phyloP scores from a whole-genome alignment of 2,113 vertebrate species.

The Dicerorhinus sumatrensis region DNA sequence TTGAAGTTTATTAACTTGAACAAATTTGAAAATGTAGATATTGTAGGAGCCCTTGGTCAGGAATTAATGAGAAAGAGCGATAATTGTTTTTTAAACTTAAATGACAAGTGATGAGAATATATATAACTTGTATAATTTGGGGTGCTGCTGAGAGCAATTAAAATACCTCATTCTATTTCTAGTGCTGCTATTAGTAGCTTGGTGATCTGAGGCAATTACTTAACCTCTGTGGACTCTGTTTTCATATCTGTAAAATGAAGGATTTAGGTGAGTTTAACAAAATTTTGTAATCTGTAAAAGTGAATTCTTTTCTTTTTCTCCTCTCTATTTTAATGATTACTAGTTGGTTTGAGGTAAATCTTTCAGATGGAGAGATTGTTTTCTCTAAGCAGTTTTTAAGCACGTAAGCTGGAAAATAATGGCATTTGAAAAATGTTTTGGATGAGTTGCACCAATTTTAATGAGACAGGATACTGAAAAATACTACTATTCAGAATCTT shows the following conservation, averaged over 20 bases:
- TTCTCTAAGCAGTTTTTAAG: conserved; percentile 46
- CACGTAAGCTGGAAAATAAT: conserved; percentile 25
- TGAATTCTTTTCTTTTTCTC: background rate
- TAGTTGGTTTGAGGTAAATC: conserved; percentile 46
- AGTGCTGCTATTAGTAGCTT: conserved; percentile 52
- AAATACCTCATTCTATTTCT: conserved; percentile 71
- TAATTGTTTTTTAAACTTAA: conserved; percentile 61
- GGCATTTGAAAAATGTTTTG: conserved; percentile 65
- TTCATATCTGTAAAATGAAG: conserved; percentile 54
- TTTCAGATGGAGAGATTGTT: conserved; percentile 35
- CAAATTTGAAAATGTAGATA: conserved; percentile 50
- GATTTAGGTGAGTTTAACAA: conserved; percentile 3
- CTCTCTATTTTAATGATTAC: background rate
- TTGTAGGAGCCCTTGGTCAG: conserved; percentile 50
- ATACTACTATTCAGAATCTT: conserved; percentile 20
- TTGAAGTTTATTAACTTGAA: conserved; percentile 41
- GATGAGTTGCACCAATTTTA: conserved; percentile 54
- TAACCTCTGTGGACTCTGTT: conserved; percentile 50
- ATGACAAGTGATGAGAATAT: background rate
- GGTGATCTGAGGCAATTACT: conserved; percentile 43
- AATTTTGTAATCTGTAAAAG: conserved; percentile 26
- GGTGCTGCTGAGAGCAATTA: conserved; percentile 50
- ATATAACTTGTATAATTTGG: conserved; percentile 29
- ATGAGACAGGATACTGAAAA: conserved; percentile 58
- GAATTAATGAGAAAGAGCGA: conserved; percentile 36